phyloP scores from a whole-genome alignment of 2,888 invertebrate genomes.

The Ennomos quercinarius region DNA sequence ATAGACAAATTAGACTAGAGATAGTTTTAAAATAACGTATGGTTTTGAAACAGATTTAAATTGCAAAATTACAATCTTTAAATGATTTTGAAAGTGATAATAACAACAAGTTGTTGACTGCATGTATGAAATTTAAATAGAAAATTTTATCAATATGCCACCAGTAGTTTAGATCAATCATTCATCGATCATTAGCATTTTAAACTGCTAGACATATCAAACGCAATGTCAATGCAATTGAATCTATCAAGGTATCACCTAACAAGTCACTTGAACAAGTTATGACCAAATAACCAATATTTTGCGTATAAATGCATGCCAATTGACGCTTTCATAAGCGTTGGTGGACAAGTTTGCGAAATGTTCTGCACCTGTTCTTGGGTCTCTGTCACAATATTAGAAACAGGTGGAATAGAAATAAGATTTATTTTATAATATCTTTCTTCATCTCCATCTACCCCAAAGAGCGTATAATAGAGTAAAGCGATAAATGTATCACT shows the following conservation, averaged over 20 bases:
- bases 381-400: constrained; percentile 1
- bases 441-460: no score
- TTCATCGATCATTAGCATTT: constrained; percentile 15
- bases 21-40: no score
- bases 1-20: no score
- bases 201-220: constrained; percentile 16
- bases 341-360: constrained; percentile 29
- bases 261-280: constrained; percentile 25
- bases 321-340: constrained; percentile 28
- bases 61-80: no score
- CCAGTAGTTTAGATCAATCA: constrained; percentile 6
- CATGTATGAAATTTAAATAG: no score
- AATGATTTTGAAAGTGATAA: no score
- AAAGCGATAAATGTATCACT: no score
- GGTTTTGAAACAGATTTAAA: no score
- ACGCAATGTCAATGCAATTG: constrained; percentile 7
- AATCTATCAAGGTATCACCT: constrained; percentile 35
- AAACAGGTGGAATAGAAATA: neutral
- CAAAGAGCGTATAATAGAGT: no score
- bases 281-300: constrained; percentile 35
- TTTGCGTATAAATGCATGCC: constrained; percentile 27
- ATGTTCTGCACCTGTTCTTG: constrained; percentile 28
- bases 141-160: neutral
- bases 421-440: neutral
- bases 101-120: no score